Conservation (phyloP, 2,797 vertebrate species). For the Lemur catta region DNA sequence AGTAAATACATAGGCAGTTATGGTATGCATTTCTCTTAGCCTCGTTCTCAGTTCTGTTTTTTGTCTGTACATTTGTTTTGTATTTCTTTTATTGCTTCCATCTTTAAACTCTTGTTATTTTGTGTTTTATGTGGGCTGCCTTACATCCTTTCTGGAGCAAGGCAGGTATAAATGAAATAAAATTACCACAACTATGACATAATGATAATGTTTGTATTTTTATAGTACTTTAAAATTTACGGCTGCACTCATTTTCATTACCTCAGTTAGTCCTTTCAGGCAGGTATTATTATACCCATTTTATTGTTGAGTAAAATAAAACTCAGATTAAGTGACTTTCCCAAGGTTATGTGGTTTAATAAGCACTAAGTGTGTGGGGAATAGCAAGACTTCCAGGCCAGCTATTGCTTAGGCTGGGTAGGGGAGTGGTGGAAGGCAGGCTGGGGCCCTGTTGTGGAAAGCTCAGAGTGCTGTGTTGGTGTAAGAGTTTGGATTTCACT, state of each 20-base stretch:
- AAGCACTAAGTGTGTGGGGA: neutral
- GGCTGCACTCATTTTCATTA: conserved; percentile 31
- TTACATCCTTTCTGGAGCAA: conserved; percentile 37
- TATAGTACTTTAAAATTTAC: conserved; percentile 63
- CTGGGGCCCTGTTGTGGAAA: neutral
- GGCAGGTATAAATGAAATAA: conserved; percentile 36
- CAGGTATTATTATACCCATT: conserved; percentile 60
- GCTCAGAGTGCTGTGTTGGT: neutral
- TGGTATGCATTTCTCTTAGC: neutral
- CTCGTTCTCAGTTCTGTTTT: neutral
- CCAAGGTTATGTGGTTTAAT: neutral
- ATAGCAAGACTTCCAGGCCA: neutral
- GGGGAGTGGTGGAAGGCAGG: neutral
- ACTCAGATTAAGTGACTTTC: neutral
- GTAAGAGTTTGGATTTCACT: neutral
- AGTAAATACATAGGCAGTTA: neutral
- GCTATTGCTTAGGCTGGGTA: neutral
- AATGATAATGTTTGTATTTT: conserved; percentile 60
- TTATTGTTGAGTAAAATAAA: conserved; percentile 62
- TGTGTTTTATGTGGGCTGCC: conserved; percentile 41
- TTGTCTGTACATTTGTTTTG: conserved; percentile 16
- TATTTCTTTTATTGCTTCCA: conserved; percentile 55
- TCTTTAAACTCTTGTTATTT: conserved; percentile 42
- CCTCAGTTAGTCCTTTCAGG: conserved; percentile 27
- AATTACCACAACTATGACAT: conserved; percentile 43